Evolutionary conservation across 2,888 invertebrate genomes (phyloP).

Genomic region (Leptodirus hochenwartii): DNA sequence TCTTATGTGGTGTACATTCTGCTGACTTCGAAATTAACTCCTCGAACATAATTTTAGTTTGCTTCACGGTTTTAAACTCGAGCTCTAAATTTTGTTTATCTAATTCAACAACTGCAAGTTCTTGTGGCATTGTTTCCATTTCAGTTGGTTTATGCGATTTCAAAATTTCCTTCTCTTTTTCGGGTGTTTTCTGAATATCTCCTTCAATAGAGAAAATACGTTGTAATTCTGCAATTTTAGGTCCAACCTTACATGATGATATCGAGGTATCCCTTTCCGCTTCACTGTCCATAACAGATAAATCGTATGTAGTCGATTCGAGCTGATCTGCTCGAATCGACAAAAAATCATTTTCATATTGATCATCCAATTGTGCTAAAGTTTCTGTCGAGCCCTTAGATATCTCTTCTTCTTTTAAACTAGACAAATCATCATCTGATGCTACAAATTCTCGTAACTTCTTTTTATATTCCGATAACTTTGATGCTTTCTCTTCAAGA

Average conservation of each 20-base stretch:
- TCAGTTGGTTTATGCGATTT: slow-evolving; percentile 1
- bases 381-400: slow-evolving; percentile 24
- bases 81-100: slow-evolving; percentile 13
- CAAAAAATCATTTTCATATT: slow-evolving; percentile 13
- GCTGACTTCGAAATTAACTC: slow-evolving; percentile 23
- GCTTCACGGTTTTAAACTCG: slow-evolving; percentile 20
- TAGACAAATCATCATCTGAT: slow-evolving; percentile 27
- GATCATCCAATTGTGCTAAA: slow-evolving; percentile 23
- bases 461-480: slow-evolving; percentile 13
- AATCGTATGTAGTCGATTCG: slow-evolving; percentile 11
- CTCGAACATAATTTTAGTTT: slow-evolving; percentile 24
- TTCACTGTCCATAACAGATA: slow-evolving; percentile 11
- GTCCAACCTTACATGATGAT: slow-evolving; percentile 23
- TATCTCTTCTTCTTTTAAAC: slow-evolving; percentile 24
- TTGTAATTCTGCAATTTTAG: slow-evolving; percentile 30
- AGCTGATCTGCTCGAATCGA: slow-evolving; percentile 11
- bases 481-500: slow-evolving; percentile 30
- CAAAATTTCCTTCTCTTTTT: slow-evolving; percentile 13
- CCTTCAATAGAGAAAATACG: slow-evolving; percentile 23
- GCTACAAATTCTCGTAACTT: slow-evolving; percentile 23
- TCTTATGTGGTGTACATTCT: slow-evolving; percentile 21
- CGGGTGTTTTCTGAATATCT: slow-evolving; percentile 3
- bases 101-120: slow-evolving; percentile 12
- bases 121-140: slow-evolving; percentile 4
- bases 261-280: slow-evolving; percentile 14